These are phyloP conservation scores for Ariopsis seemanni DNA, from an alignment of 2,113 vertebrate species.

Conservation along the genomic window DNA sequence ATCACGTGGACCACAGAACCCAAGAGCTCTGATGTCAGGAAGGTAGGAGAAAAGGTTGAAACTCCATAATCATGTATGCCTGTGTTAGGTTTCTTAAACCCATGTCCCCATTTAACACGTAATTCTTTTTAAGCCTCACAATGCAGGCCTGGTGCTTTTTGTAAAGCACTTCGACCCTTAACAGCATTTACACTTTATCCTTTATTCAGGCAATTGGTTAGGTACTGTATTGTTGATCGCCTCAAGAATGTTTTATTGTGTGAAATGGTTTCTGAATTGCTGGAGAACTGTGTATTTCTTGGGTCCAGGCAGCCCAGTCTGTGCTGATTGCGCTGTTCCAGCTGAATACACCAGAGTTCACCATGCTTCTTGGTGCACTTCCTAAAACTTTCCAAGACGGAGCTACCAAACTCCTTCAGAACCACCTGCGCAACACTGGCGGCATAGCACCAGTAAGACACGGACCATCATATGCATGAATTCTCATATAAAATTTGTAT, in stretches of 20 bases:
- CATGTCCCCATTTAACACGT: background rate
- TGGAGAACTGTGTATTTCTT: slow-evolving; percentile 39
- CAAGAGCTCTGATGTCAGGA: slow-evolving; percentile 94
- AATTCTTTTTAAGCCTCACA: background rate
- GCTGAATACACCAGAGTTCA: slow-evolving; percentile 97
- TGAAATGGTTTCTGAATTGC: slow-evolving; percentile 31
- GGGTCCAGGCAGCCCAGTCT: slow-evolving; percentile 86
- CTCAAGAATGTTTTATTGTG: background rate
- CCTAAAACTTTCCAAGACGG: slow-evolving; percentile 98
- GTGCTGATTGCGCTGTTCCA: slow-evolving; percentile 96
- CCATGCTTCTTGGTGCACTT: slow-evolving; percentile 93
- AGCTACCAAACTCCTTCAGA: slow-evolving; percentile 95
- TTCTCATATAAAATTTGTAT: background rate
- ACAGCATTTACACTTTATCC: background rate
- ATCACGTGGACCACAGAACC: slow-evolving; percentile 98
- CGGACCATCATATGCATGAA: background rate
- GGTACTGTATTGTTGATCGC: background rate
- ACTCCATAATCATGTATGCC: background rate
- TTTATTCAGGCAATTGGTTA: background rate
- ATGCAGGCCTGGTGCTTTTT: background rate
- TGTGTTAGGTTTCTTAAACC: background rate
- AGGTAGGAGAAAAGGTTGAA: slow-evolving; percentile 69
- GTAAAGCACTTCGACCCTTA: background rate
- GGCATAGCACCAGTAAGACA: slow-evolving; percentile 82
- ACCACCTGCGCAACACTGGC: slow-evolving; percentile 91